Evolutionary conservation across 2,113 vertebrate species (phyloP), one percentile per base, ranked within the genome.

Genomic region (Cryptotis parvus): DNA sequence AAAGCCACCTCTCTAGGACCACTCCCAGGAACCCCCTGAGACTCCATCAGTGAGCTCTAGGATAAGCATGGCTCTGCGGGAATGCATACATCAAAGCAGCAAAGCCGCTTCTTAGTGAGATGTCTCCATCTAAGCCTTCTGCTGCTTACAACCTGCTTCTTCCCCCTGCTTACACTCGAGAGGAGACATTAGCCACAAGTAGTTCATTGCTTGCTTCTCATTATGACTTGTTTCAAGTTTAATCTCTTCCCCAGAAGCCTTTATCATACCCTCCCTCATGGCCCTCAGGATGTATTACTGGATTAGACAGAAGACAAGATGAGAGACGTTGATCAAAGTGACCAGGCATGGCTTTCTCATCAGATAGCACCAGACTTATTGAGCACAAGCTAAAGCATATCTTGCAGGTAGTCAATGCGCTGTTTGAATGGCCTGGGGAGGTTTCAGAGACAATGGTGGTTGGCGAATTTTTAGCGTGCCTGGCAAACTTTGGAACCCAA

Each of bases 401-500:
- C 75, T 24, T 83, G 41, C 58, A 90, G 39, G 22, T 45, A 86
- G 88, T 6, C 82, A 83, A 72, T 18, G 0, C 24, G 81, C 81
- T 82, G 33, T 84, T 94, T 77, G 69, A 52, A 37, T 90, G 75
- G 65, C 90, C 55, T 8, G 27, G 16, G 11, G 45, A 65, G 63
- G 61, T 68, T 70, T 94, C 61, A 14, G 4, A 43, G 88, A 37
- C 66, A 69, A 7, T 0, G 26, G 69, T 81, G 29, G 65, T 81
- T 90, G 74, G 84, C n/a, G 74, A 95, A 93, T 65, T 89, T 72
- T 91, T 90, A 91, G 92, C 26, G 31, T 63, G 93, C 79, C 93
- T 83, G 88, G 78, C 82, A 97, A 85, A 93, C 78, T 87, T 41
- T 39, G 16, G 95, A 91, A 82, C 66, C 55, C 84, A 90, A 82